Percentiles rank a stretch among this genome's conserved stretches.
These are phyloP conservation scores for Limenitis camilla DNA, from an alignment of 2,888 invertebrate species.

Conservation along the genomic window DNA sequence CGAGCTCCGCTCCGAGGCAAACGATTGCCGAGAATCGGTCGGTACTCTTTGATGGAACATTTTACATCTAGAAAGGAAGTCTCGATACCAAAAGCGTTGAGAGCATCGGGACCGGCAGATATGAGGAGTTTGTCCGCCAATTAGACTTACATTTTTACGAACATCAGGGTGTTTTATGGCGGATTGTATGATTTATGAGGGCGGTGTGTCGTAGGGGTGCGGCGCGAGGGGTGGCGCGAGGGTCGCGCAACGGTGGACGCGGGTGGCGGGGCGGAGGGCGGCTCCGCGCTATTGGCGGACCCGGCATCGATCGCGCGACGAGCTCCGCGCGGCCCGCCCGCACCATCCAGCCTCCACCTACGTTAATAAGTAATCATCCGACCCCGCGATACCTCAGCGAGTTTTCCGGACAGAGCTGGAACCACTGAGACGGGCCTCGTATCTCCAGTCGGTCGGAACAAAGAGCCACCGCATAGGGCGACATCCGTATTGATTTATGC, in stretches of 20 bases:
- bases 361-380: slow-evolving; percentile 75
- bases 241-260: slow-evolving; percentile 59
- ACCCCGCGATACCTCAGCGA: slow-evolving; percentile 70
- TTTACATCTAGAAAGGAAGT: slow-evolving; percentile 45
- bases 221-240: slow-evolving; percentile 44
- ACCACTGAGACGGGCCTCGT: slow-evolving; percentile 64
- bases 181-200: slow-evolving; percentile 74
- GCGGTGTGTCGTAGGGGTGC: slow-evolving; percentile 60
- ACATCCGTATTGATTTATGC: slow-evolving; percentile 68
- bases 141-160: slow-evolving; percentile 73
- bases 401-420: slow-evolving; percentile 68
- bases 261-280: slow-evolving; percentile 54
- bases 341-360: slow-evolving; percentile 71
- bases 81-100: slow-evolving; percentile 36
- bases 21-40: slow-evolving; percentile 48
- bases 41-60: slow-evolving; percentile 64
- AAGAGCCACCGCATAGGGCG: slow-evolving; percentile 62
- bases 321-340: slow-evolving; percentile 67
- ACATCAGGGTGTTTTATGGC: slow-evolving; percentile 72
- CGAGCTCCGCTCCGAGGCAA: slow-evolving; percentile 52
- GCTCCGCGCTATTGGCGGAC: slow-evolving; percentile 71
- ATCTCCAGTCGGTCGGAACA: slow-evolving; percentile 65
- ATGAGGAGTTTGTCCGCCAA: slow-evolving; percentile 66
- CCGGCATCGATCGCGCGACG: slow-evolving; percentile 70
- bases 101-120: slow-evolving; percentile 56